phyloP scores from a whole-genome alignment of 1,140 invertebrate species.

The Neelides sp. region DNA sequence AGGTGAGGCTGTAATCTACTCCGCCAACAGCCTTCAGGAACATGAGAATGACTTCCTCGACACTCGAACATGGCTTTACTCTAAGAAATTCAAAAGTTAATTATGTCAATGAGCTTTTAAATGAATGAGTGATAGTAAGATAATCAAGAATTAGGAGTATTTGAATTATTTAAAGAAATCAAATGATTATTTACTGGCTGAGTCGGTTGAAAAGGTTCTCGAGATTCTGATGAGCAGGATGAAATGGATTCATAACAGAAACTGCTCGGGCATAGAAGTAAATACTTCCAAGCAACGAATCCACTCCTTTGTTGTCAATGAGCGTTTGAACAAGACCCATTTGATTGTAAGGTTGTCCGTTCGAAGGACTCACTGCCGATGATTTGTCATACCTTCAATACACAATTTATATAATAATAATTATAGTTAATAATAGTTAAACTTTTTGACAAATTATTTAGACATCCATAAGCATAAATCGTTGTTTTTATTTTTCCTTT shows the following conservation, averaged over 20 bases:
- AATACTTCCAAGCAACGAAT: constrained; percentile 17
- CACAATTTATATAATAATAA: neutral
- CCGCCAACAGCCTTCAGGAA: constrained; percentile 16
- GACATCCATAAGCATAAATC: neutral
- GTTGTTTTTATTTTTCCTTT: neutral
- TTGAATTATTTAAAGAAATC: neutral
- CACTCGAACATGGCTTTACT: constrained; percentile 1
- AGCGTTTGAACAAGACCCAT: constrained; percentile 24
- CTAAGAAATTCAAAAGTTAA: too few relatives aligned
- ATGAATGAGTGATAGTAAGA: neutral
- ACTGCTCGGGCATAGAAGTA: constrained; percentile 24
- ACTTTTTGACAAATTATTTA: neutral
- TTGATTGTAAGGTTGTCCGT: constrained; percentile 27
- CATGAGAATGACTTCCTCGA: constrained; percentile 16
- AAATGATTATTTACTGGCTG: neutral
- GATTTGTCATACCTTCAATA: constrained; percentile 27
- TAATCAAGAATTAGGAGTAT: neutral
- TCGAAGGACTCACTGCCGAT: constrained; percentile 18
- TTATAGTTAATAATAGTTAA: neutral
- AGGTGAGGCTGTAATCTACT: neutral
- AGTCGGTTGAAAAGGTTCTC: constrained; percentile 15
- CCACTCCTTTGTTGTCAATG: constrained; percentile 18
- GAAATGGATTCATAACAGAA: constrained; percentile 20
- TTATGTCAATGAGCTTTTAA: neutral
- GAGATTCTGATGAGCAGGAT: constrained; percentile 20